These are phyloP conservation scores for Aleiodes alternator DNA, from an alignment of 2,888 invertebrate genomes.

Conservation along the genomic window DNA sequence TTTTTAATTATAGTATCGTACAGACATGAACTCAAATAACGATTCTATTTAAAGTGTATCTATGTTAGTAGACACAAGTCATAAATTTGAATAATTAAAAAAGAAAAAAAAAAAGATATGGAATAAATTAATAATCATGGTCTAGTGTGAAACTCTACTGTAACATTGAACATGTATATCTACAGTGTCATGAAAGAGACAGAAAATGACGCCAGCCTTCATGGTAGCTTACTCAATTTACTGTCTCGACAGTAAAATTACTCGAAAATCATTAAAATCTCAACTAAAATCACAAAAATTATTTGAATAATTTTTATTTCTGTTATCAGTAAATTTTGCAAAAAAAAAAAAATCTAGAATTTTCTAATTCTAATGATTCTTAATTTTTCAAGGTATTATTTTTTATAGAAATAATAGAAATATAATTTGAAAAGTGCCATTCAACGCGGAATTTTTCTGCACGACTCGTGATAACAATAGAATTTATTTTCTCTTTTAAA, in stretches of 20 bases:
- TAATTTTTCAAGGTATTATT: not conserved
- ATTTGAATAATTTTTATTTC: slow-evolving; percentile 8
- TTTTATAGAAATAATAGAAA: not conserved
- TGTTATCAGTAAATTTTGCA: not conserved
- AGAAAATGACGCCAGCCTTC: slow-evolving; percentile 16
- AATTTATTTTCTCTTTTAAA: slow-evolving; percentile 31
- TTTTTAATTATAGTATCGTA: too few relatives aligned
- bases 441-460: not conserved
- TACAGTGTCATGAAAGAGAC: slow-evolving; percentile 8
- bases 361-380: not conserved
- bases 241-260: not conserved
- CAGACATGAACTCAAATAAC: too few relatives aligned
- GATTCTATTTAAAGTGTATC: too few relatives aligned
- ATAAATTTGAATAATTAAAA: not conserved
- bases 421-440: not conserved
- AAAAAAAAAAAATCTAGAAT: not conserved
- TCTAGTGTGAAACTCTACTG: slow-evolving; percentile 4
- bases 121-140: slow-evolving; percentile 12
- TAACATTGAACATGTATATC: slow-evolving; percentile 4
- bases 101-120: not conserved
- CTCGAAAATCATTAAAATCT: slow-evolving; percentile 10
- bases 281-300: not conserved
- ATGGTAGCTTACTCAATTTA: slow-evolving; percentile 6
- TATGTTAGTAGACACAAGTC: not conserved
- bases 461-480: slow-evolving; percentile 13